Base-by-base conservation (phyloP, 2,113 vertebrate genomes). In the Sarotherodon lohbergeri region DNA sequence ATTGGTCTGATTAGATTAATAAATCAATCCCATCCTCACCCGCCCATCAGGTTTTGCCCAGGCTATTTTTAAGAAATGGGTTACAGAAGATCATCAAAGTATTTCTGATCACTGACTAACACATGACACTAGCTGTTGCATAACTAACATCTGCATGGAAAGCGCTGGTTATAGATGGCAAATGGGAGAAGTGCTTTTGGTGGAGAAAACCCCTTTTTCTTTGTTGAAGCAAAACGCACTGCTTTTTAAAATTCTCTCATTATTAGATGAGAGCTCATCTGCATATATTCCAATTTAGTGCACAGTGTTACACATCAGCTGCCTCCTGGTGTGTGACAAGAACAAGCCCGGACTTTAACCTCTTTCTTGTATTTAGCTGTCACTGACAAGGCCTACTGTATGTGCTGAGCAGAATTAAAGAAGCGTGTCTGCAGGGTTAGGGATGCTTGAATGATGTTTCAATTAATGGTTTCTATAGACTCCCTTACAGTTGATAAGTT, bases 1-100 rank as follows among this genome's bases (percentile, higher is more conserved):
- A 91, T 92, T 73, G 86, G 85, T 88, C 91, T 96, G 95, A 96
- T 96, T 96, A 94, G 90, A 96, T 96, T 96, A 96, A 96, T 95
- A 96, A 95, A 96, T 96, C 95, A 96, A 96, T 96, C 89, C 82
- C 73, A 89, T 91, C 80, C 81, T 81, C 86, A 84, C 68, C 89
- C 73, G 34, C 88, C 88, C 89, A 85, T 94, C 92, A 90, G 88
- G 84, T 92, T 92, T 86, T 76, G 71, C 76, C 43, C 4, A n/a
- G 79, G 87, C 94, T 95, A 96, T 96, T 96, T 96, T 95, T 95
- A 90, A 94, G 73, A 96, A 95, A 94, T 94, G 91, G 94, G 89
- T 95, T 95, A 94, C 90, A 89, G 88, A 93, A 90, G 86, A 90
- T 91, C 93, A 89, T 90, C 81, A 94, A 94, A 92, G 86, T 92